A percentile compares a stretch with the other conserved stretches of the same genome.
phyloP scores from a whole-genome alignment of 2,888 invertebrate species.

The Minunthozetes semirufus region DNA sequence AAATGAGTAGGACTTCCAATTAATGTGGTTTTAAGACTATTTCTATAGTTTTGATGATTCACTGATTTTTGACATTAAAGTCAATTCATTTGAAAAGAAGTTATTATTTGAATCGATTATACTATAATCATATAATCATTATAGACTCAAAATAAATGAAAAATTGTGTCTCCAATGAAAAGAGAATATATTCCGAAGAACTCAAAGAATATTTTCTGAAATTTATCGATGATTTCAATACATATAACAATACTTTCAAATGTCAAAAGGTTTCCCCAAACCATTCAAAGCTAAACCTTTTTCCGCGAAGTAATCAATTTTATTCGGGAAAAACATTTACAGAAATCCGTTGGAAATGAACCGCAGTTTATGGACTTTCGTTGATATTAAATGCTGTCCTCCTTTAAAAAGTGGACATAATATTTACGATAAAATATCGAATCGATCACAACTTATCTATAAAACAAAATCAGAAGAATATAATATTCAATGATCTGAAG shows the following conservation, averaged over 20 bases:
- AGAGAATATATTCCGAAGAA: no score
- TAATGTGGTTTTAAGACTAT: no score
- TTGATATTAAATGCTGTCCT: background rate
- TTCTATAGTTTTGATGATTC: no score
- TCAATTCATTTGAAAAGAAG: no score
- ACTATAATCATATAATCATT: no score
- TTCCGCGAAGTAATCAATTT: constrained; percentile 23
- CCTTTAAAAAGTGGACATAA: background rate
- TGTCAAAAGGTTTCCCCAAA: background rate
- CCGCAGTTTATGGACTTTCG: background rate
- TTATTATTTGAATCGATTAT: no score
- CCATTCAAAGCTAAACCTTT: background rate
- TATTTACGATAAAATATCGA: background rate
- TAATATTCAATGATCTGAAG: background rate
- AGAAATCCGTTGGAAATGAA: background rate
- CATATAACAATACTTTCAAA: background rate
- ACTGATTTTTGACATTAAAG: no score
- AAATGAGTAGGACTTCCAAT: no score
- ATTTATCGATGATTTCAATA: no score
- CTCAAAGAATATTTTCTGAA: no score
- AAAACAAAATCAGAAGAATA: background rate
- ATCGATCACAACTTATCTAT: background rate
- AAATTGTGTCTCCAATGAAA: no score
- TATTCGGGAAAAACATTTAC: background rate
- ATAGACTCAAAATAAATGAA: no score